Conservation (phyloP, 2,113 vertebrate genomes). For the Hemiprocne comata region DNA sequence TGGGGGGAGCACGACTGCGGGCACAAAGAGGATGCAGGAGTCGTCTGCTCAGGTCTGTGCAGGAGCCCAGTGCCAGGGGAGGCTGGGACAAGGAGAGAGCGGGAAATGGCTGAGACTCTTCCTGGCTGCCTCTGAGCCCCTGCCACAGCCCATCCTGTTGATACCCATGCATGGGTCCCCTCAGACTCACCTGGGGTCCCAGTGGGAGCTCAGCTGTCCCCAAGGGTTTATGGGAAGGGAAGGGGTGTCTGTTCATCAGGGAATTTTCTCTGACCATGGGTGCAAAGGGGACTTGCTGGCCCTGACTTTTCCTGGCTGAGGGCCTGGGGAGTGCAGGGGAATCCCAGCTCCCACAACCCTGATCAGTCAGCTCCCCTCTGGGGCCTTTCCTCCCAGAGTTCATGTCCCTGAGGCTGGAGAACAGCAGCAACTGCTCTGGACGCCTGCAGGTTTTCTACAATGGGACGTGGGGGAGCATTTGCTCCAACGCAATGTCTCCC, state of each 20-base stretch:
- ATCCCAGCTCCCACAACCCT: neutral
- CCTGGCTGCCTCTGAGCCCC: neutral
- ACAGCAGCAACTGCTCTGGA: neutral
- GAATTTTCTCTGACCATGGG: too few relatives aligned
- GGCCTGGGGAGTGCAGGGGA: neutral
- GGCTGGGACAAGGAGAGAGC: rapidly evolving
- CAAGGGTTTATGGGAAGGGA: neutral
- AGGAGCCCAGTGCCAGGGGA: neutral
- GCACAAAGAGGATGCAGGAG: constrained; percentile 67
- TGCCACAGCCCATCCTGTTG: neutral
- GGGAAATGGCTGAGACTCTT: rapidly evolving
- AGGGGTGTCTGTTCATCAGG: neutral
- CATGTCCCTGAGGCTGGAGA: neutral
- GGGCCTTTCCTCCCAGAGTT: neutral
- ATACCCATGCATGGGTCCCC: neutral
- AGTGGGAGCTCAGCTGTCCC: neutral
- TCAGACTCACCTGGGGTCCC: neutral
- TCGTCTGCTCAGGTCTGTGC: constrained; percentile 64
- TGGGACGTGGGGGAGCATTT: neutral
- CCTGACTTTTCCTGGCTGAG: too few relatives aligned
- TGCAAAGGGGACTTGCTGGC: neutral
- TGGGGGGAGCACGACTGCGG: constrained; percentile 55
- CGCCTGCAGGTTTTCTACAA: constrained; percentile 42
- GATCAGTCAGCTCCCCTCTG: neutral
- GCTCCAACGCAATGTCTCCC: neutral